These are phyloP conservation scores for Phrynosoma blainvillii DNA, from an alignment of 2,113 vertebrate genomes.

Conservation along the genomic window DNA sequence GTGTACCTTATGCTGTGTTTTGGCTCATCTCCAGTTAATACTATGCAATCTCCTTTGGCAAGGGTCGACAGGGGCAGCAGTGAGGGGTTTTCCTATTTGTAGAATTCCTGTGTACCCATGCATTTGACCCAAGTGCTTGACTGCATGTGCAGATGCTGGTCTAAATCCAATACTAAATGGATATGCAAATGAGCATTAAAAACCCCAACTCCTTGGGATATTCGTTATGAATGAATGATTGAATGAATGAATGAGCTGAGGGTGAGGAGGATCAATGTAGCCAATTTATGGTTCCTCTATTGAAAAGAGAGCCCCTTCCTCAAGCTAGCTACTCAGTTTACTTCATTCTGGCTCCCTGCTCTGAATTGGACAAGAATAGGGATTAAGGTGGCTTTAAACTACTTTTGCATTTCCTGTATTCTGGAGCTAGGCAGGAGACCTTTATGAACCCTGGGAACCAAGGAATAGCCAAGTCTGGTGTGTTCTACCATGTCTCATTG, in stretches of 20 bases:
- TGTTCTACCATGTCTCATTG: not conserved
- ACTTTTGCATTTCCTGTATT: conserved; percentile 2
- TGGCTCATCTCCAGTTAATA: not conserved
- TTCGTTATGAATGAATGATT: too few species aligned
- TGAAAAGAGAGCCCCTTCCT: not conserved
- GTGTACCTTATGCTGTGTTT: not conserved
- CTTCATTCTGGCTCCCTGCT: not conserved
- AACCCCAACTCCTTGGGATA: not conserved
- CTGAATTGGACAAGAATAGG: conserved; percentile 12
- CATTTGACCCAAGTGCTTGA: not conserved
- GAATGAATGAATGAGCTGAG: not conserved
- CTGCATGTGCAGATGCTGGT: not conserved
- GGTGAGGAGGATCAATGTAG: not conserved
- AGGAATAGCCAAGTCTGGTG: not conserved
- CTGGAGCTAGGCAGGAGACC: conserved; percentile 5
- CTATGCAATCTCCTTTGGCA: not conserved
- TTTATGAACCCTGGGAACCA: conserved; percentile 1
- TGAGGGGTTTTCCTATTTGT: not conserved
- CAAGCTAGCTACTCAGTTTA: not conserved
- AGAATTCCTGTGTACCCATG: not conserved
- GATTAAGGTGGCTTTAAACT: conserved; percentile 12
- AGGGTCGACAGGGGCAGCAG: not conserved
- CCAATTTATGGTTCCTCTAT: not conserved
- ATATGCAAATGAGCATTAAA: not conserved
- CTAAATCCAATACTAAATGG: not conserved